Percentiles rank a stretch among this genome's conserved stretches.
These are phyloP conservation scores for Penaeus japonicus DNA, from an alignment of 1,140 invertebrate species.

Conservation along the genomic window DNA sequence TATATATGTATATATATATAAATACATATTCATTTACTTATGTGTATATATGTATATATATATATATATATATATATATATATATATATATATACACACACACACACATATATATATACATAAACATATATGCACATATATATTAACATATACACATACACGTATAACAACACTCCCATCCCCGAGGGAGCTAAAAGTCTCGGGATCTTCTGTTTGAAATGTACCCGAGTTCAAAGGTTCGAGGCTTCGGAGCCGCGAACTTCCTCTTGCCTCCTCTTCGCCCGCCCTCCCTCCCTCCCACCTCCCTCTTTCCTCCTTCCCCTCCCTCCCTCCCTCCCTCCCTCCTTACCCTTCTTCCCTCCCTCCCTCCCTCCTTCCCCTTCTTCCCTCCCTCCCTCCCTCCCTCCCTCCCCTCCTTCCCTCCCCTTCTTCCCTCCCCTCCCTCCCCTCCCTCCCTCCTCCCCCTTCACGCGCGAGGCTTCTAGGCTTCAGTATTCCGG, in stretches of 20 bases:
- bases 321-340: not conserved
- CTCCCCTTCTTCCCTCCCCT: not conserved
- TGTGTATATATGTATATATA: too few species aligned
- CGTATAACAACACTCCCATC: not conserved
- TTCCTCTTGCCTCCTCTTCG: conserved; percentile 11
- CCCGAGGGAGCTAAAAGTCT: too few species aligned
- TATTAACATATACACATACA: not conserved
- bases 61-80: too few species aligned
- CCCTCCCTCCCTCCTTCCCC: not conserved
- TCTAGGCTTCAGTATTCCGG: not conserved
- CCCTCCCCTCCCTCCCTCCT: not conserved
- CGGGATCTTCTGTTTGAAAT: too few species aligned
- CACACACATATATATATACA: too few species aligned
- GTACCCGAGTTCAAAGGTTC: too few species aligned
- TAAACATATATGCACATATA: too few species aligned
- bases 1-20: too few species aligned
- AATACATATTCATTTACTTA: too few species aligned
- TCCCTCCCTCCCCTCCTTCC: too few species aligned
- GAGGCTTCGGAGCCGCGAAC: not conserved
- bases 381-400: not conserved
- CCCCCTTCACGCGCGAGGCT: not conserved
- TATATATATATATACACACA: too few species aligned
- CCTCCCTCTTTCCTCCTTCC: not conserved
- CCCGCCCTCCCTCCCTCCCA: not conserved
- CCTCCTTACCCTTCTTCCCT: not conserved